Conservation (phyloP, 2,797 vertebrate genomes). For the Tapirus indicus region DNA sequence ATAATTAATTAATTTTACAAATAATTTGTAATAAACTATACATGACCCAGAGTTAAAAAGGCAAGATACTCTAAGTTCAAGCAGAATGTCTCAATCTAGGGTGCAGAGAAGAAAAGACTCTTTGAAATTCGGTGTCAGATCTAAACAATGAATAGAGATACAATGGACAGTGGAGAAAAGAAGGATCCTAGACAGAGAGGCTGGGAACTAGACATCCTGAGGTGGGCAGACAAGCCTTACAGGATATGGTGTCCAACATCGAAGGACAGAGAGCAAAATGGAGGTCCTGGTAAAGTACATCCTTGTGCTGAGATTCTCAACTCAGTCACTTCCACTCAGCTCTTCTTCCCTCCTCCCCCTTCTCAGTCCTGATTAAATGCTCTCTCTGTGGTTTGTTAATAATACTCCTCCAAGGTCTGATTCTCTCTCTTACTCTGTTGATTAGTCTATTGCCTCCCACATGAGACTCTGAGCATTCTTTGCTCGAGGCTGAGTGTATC, state of each 20-base stretch:
- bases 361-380: accelerated
- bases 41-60: neutral
- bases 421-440: neutral
- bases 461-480: accelerated
- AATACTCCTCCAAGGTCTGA: accelerated
- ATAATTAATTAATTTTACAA: neutral
- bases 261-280: no score
- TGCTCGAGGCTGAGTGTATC: no score
- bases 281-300: accelerated
- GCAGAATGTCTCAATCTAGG: neutral
- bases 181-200: neutral
- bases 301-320: neutral
- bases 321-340: neutral
- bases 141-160: neutral
- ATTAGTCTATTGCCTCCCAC: no score
- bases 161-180: neutral
- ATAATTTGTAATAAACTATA: neutral
- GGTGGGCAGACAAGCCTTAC: accelerated
- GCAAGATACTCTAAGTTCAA: accelerated
- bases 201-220: no score
- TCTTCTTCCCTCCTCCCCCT: neutral
- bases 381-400: neutral
- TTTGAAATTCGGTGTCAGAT: neutral
- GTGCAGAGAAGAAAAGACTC: neutral
- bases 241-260: neutral